These are phyloP conservation scores for Monochamus alternatus DNA, from an alignment of 2,888 invertebrate genomes.

Conservation along the genomic window DNA sequence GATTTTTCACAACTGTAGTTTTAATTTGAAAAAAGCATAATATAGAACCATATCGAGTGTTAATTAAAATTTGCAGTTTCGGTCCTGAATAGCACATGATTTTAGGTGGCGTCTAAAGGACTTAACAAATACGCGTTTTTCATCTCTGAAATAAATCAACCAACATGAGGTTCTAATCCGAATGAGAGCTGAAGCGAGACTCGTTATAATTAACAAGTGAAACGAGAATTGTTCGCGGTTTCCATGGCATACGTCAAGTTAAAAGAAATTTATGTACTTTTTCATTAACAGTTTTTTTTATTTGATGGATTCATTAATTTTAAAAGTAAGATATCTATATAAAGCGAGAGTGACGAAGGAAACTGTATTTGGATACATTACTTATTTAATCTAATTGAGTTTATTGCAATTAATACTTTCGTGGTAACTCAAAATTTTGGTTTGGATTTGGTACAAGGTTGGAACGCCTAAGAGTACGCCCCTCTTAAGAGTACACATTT, in stretches of 20 bases:
- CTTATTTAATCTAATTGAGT: no score
- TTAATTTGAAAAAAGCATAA: no score
- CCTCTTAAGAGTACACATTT: no score
- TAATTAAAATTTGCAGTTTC: constrained; percentile 10
- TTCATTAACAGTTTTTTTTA: background rate
- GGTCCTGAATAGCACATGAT: background rate
- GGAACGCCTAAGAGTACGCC: no score
- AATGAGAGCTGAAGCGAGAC: constrained; percentile 9
- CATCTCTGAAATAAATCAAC: constrained; percentile 13
- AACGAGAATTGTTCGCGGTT: constrained; percentile 8
- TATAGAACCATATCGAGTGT: background rate
- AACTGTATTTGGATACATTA: no score
- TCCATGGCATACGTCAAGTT: background rate
- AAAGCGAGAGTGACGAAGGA: no score
- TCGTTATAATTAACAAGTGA: constrained; percentile 13
- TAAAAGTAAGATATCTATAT: background rate
- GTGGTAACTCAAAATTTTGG: no score
- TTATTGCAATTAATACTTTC: no score
- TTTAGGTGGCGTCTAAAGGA: constrained; percentile 2
- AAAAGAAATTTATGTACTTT: background rate
- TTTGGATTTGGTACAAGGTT: no score
- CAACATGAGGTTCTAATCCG: constrained; percentile 6
- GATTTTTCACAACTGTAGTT: no score
- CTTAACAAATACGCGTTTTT: constrained; percentile 8
- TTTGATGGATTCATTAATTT: background rate